Percentiles rank a stretch among this genome's conserved stretches.
phyloP scores from a whole-genome alignment of 2,113 vertebrate species.

The Puffinus mauretanicus region DNA sequence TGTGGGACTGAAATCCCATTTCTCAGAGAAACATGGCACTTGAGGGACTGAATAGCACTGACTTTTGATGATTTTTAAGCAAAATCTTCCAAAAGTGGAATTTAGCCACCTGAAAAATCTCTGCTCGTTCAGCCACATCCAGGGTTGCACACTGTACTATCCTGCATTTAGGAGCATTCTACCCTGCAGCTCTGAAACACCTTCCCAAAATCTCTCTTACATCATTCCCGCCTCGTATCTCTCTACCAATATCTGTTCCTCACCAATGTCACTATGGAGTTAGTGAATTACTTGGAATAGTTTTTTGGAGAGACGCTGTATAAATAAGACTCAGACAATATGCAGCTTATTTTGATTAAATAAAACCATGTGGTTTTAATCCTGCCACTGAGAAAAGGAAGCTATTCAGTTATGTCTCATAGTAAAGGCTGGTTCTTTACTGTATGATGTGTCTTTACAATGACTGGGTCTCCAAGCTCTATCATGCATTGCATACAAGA shows the following conservation, averaged over 20 bases:
- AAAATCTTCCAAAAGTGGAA: background rate
- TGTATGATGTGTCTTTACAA: background rate
- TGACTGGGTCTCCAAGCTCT: background rate
- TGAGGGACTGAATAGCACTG: background rate
- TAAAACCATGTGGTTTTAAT: background rate
- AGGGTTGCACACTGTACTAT: too few relatives aligned
- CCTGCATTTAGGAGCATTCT: background rate
- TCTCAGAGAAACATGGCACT: background rate
- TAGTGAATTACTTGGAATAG: background rate
- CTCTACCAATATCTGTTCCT: background rate
- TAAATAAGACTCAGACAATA: background rate
- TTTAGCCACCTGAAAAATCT: background rate
- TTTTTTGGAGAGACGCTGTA: background rate
- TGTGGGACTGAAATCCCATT: background rate
- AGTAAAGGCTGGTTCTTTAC: background rate
- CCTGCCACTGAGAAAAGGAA: background rate
- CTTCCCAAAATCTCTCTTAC: background rate
- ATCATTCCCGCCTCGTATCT: background rate
- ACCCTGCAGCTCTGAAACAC: background rate
- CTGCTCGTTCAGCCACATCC: background rate
- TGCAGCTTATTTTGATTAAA: background rate
- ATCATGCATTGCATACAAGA: background rate
- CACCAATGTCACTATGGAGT: background rate
- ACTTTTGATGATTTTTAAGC: background rate
- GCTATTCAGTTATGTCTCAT: background rate